Conservation (phyloP, 2,797 vertebrate genomes). For the Gymnothorax javanicus region DNA sequence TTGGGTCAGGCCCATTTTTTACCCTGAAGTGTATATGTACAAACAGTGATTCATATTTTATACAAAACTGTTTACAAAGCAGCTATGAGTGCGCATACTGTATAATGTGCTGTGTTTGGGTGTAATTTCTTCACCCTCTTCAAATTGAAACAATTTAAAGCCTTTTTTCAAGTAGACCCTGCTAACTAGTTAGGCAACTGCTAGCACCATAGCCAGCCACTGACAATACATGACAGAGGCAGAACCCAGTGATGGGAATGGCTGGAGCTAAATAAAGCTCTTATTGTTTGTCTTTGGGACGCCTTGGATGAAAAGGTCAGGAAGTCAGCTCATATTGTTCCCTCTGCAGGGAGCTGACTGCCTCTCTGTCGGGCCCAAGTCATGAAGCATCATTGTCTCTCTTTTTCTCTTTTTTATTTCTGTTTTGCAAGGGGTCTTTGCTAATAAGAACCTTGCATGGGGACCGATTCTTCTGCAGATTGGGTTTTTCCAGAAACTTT, state of each 20-base stretch:
- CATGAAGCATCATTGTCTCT: slow-evolving; percentile 23
- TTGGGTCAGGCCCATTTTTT: no score
- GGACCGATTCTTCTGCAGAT: background rate
- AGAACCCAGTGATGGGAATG: slow-evolving; percentile 54
- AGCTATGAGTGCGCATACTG: background rate
- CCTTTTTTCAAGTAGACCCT: slow-evolving; percentile 26
- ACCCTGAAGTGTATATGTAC: no score
- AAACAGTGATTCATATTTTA: background rate
- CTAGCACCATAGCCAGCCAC: slow-evolving; percentile 51
- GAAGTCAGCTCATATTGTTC: slow-evolving; percentile 72
- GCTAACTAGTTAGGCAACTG: slow-evolving; percentile 47
- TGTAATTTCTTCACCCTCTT: background rate
- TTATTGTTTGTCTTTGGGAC: slow-evolving; percentile 65
- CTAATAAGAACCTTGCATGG: background rate
- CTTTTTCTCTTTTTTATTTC: background rate
- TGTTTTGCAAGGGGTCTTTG: background rate
- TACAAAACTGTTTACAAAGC: background rate
- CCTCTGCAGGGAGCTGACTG: slow-evolving; percentile 49
- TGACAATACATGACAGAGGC: slow-evolving; percentile 52
- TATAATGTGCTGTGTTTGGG: background rate
- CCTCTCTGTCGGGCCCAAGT: slow-evolving; percentile 43
- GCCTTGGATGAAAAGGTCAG: slow-evolving; percentile 63
- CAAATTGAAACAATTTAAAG: background rate
- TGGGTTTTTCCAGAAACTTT: background rate
- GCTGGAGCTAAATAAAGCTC: slow-evolving; percentile 63